Base-by-base conservation (phyloP, 2,113 vertebrate species). In the Tetrao urogallus region DNA sequence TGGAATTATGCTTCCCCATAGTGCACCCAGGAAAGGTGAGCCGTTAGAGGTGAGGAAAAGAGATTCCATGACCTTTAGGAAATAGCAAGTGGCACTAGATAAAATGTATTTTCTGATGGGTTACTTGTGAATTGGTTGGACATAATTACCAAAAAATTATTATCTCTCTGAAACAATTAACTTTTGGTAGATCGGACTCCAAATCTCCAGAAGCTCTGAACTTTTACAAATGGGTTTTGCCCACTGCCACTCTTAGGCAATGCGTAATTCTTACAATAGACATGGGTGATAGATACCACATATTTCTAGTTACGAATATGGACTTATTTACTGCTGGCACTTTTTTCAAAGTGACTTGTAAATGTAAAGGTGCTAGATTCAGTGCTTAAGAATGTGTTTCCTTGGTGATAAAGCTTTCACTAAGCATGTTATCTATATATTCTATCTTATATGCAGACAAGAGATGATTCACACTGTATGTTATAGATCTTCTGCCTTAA, bases 61-160 rank as follows among this genome's bases (percentile, higher is more conserved):
- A 97, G 93, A 97, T 96, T 98, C 95, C 67, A 5, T 98, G 97
- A 98, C 97, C 97, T 98, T 98, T 98, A 94, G 93, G 94, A 98
- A 98, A 97, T 94, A 97, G 95, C 91, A 94, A 95, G 93, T 84
- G 95, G 82, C 93, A 92, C 82, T 75, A 95, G 96, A 94, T 96
- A 96, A 97, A 97, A 96, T 73, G 84, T 85, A 2, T 94, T 85
- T 81, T 89, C 66, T 84, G 82, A 40, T 50, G 82, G 93, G 88
- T 96, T 97, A 96, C 94, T 86, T 97, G 95, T 95, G 93, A 86
- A 95, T 96, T 96, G 89, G 91, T 82, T 75, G 93, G 89, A 69
- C 75, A 24, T 95, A 96, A 98, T 98, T 96, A 91, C 90, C 69
- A 94, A 95, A 96, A 95, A 96, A 96, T 95, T 96, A 97, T 95